A percentile compares a stretch with the other conserved stretches of the same genome.
Conservation (phyloP, 2,113 vertebrate genomes). For the Chlorodrepanis virens region DNA sequence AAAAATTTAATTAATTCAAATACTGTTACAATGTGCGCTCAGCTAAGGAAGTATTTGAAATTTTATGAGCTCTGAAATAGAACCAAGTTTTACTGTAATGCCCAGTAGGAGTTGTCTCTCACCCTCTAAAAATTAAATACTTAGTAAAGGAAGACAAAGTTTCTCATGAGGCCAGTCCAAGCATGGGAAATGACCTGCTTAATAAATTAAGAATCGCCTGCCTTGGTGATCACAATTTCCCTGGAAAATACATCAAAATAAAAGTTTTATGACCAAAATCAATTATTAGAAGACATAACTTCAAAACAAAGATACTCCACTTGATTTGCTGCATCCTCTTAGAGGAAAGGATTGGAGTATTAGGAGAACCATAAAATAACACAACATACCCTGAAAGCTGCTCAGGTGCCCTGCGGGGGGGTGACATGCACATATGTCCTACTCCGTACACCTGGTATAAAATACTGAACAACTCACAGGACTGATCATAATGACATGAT, state of each 20-base stretch:
- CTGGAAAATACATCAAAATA: not conserved
- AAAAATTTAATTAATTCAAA: not conserved
- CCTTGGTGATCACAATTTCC: not conserved
- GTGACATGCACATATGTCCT: rapidly evolving
- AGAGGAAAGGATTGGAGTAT: not conserved
- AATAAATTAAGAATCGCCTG: not conserved
- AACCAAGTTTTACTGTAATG: not conserved
- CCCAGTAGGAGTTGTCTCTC: not conserved
- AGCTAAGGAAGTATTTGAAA: not conserved
- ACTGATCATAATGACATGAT: not conserved
- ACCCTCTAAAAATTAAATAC: not conserved
- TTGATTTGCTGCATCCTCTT: not conserved
- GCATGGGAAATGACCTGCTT: not conserved
- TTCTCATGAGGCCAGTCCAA: not conserved
- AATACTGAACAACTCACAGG: not conserved
- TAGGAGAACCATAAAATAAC: not conserved
- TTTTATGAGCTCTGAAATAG: not conserved
- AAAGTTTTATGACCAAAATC: not conserved
- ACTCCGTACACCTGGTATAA: rapidly evolving
- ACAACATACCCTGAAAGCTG: not conserved
- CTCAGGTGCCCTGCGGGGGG: not conserved
- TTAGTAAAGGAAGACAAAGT: not conserved
- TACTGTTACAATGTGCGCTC: not conserved
- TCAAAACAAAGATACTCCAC: not conserved
- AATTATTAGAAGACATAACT: not conserved